These are phyloP conservation scores for Drosophila cyrtoloma DNA, from an alignment of 2,888 invertebrate genomes.

Conservation along the genomic window DNA sequence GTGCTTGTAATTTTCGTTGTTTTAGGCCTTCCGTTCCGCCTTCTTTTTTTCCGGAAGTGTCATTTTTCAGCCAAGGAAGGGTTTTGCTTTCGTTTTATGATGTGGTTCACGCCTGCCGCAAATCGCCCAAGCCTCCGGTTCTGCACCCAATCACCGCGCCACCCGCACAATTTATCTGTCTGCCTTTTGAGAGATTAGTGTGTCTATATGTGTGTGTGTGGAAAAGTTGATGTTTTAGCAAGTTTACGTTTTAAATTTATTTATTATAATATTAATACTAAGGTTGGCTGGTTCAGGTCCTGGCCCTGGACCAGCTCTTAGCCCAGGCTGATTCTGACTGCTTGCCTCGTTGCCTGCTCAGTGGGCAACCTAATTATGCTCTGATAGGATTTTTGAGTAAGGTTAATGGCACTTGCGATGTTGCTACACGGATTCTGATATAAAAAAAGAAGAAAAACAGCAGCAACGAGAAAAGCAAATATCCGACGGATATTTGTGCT, in stretches of 20 bases:
- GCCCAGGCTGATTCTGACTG: constrained; percentile 3
- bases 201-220: constrained; percentile 20
- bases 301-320: constrained; percentile 3
- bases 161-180: constrained; percentile 22
- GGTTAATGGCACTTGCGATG: constrained; percentile 56
- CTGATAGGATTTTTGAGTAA: constrained; percentile 72
- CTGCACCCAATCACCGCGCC: background rate
- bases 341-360: constrained; percentile 37
- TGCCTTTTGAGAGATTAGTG: constrained; percentile 31
- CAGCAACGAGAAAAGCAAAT: background rate
- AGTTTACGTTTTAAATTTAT: constrained; percentile 71
- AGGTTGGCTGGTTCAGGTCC: constrained; percentile 39
- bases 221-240: constrained; percentile 60
- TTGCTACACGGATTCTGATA: constrained; percentile 12
- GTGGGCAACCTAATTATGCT: constrained; percentile 69
- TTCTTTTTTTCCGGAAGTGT: constrained; percentile 70
- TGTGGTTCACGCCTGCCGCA: constrained; percentile 64
- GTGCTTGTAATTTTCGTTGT: constrained; percentile 68
- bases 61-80: constrained; percentile 79
- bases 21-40: constrained; percentile 53
- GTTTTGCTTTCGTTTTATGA: constrained; percentile 70
- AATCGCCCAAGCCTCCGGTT: constrained; percentile 13
- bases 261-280: constrained; percentile 76
- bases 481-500: constrained; percentile 21
- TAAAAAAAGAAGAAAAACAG: background rate